phyloP scores from a whole-genome alignment of 2,113 vertebrate genomes.

The Caloenas nicobarica region DNA sequence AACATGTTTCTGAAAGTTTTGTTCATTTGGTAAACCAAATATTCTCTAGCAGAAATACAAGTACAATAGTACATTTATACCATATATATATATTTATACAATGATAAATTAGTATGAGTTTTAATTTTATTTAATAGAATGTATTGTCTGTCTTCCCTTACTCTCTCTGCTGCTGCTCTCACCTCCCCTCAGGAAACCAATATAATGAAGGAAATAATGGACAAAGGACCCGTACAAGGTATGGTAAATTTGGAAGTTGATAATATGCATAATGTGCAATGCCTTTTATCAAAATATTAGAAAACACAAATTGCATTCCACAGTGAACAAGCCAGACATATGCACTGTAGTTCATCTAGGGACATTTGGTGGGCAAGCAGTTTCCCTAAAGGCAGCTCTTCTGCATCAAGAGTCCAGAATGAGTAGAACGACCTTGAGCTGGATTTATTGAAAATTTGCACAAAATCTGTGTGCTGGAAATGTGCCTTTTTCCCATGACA shows the following conservation, averaged over 20 bases:
- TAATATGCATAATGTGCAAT: not conserved
- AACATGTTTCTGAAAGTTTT: not conserved
- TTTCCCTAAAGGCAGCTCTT: not conserved
- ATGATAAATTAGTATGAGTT: not conserved
- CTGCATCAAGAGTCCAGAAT: not conserved
- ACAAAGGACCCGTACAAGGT: conserved; percentile 83
- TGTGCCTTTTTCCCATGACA: not conserved
- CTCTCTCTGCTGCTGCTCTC: not conserved
- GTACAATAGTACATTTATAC: not conserved
- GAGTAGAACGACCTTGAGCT: not conserved
- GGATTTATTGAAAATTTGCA: not conserved
- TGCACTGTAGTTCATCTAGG: not conserved
- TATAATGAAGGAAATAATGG: conserved; percentile 81
- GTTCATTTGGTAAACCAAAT: not conserved
- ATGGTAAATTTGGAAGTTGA: conserved; percentile 8
- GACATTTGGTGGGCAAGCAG: not conserved
- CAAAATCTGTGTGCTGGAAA: not conserved
- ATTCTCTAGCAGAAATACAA: not conserved
- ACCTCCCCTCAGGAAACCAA: conserved; percentile 68
- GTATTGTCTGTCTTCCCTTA: not conserved
- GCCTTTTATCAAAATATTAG: not conserved
- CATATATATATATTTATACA: not conserved
- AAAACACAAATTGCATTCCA: not conserved
- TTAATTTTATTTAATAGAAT: not conserved
- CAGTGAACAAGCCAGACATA: not conserved